phyloP scores from a whole-genome alignment of 1,140 invertebrate genomes.

The Drosophila pseudoananassae region DNA sequence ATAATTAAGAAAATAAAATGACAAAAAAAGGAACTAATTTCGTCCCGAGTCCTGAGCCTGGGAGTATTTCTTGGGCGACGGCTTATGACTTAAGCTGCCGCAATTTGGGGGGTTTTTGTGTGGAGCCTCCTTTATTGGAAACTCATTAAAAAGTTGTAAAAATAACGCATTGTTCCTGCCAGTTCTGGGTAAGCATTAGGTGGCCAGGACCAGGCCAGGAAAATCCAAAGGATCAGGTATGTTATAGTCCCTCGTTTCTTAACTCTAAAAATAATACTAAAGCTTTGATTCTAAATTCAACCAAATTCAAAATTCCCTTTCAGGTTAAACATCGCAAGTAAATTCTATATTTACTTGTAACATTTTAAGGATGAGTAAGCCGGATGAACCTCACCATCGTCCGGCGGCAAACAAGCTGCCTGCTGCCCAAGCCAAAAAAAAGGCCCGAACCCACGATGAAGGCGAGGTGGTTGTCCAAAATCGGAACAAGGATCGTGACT shows the following conservation, averaged over 20 bases:
- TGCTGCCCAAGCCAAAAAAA: background rate
- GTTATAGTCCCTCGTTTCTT: background rate
- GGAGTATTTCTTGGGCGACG: background rate
- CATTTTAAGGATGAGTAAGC: background rate
- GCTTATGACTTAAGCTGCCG: constrained; percentile 48
- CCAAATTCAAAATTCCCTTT: background rate
- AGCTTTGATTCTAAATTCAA: constrained; percentile 7
- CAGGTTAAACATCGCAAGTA: background rate
- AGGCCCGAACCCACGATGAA: background rate
- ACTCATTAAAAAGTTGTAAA: constrained; percentile 73
- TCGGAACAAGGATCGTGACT: background rate
- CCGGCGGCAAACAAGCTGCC: background rate
- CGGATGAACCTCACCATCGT: background rate
- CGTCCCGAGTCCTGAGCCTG: constrained; percentile 20
- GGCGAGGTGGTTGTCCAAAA: background rate
- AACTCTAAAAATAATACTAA: background rate
- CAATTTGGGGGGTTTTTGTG: constrained; percentile 7
- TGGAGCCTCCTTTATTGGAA: constrained; percentile 44
- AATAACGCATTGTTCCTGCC: constrained; percentile 19
- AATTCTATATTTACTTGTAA: background rate
- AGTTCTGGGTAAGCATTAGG: background rate
- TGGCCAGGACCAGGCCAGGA: background rate
- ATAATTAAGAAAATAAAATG: constrained; percentile 63
- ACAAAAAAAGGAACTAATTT: constrained; percentile 65
- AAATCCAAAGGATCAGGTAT: no score